A percentile compares a stretch with the other conserved stretches of the same genome.
These are phyloP conservation scores for Gnathonemus longibarbis DNA, from an alignment of 2,113 vertebrate species.

Conservation along the genomic window DNA sequence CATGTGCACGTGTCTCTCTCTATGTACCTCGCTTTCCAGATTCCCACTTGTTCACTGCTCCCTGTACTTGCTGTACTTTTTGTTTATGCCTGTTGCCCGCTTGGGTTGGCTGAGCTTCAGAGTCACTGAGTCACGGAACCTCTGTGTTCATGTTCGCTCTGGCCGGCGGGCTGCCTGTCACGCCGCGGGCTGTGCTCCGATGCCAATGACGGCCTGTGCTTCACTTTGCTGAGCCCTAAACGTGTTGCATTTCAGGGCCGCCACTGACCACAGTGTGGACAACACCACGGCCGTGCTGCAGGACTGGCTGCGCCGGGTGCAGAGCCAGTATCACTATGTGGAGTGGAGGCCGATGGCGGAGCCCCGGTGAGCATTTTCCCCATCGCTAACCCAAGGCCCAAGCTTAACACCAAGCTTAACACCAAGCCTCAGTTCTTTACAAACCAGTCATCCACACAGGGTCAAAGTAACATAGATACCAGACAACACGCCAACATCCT, in stretches of 20 bases:
- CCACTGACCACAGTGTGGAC: slow-evolving; percentile 86
- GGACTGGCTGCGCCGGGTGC: slow-evolving; percentile 83
- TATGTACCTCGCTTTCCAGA: not conserved
- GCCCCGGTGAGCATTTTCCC: slow-evolving; percentile 64
- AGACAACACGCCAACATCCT: not conserved
- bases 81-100: not conserved
- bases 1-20: not conserved
- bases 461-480: not conserved
- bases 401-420: not conserved
- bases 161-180: too few relatives aligned
- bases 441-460: not conserved
- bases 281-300: slow-evolving; percentile 84
- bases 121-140: slow-evolving; percentile 32
- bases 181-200: too few relatives aligned
- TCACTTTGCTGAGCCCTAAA: not conserved
- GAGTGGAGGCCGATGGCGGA: slow-evolving; percentile 92
- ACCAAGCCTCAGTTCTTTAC: not conserved
- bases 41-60: slow-evolving; percentile 26
- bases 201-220: not conserved
- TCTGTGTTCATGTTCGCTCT: slow-evolving; percentile 13
- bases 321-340: slow-evolving; percentile 80
- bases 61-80: not conserved
- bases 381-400: not conserved
- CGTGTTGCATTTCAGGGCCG: slow-evolving; percentile 65
- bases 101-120: slow-evolving; percentile 20